phyloP scores from a whole-genome alignment of 2,888 invertebrate genomes.

The Siphlonurus alternatus region DNA sequence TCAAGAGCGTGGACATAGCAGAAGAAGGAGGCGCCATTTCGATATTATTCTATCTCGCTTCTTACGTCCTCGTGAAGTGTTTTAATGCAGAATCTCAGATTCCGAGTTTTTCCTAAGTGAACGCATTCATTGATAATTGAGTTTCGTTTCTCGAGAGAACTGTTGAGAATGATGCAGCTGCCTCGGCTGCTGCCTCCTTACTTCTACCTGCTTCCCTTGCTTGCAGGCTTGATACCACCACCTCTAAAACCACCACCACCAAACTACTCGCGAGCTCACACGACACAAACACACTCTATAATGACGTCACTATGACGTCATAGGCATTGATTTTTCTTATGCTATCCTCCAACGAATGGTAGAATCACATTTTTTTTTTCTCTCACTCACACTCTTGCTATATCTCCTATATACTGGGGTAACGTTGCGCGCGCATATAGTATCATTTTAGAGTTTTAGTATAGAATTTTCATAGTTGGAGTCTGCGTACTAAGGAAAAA shows the following conservation, averaged over 20 bases:
- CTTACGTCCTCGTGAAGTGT: not conserved
- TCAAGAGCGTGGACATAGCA: not conserved
- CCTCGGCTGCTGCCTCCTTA: not conserved
- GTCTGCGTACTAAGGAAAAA: not conserved
- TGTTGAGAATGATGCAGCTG: not conserved
- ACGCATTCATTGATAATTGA: not conserved
- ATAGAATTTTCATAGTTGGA: not conserved
- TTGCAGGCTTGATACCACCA: not conserved
- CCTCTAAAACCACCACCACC: not conserved
- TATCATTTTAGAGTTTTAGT: not conserved
- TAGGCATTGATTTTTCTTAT: not conserved
- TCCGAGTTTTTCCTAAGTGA: not conserved
- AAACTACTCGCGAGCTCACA: not conserved
- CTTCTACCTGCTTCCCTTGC: not conserved
- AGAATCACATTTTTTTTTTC: not conserved
- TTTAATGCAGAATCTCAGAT: not conserved
- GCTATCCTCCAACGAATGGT: not conserved
- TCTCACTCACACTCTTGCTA: not conserved
- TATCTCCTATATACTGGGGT: not conserved
- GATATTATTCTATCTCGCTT: not conserved
- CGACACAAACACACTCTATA: not conserved
- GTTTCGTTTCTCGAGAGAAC: not conserved
- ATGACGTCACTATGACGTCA: slow-evolving; percentile 1
- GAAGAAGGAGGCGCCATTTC: not conserved
- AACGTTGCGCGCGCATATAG: not conserved